These are phyloP conservation scores for Orthonyx spaldingii DNA, from an alignment of 2,113 vertebrate species.

Conservation along the genomic window DNA sequence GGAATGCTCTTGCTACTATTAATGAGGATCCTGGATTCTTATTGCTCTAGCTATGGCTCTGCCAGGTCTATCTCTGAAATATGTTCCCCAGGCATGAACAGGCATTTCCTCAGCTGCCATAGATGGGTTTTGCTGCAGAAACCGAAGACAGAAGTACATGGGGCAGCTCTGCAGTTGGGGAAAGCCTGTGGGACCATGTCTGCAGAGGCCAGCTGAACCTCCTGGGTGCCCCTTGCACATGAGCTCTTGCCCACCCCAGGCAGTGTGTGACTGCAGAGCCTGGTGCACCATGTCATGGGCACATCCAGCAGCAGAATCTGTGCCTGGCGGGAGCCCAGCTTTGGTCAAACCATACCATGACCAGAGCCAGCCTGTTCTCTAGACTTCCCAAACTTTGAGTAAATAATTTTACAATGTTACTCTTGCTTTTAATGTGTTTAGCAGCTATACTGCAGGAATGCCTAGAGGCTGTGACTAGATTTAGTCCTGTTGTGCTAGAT, in stretches of 20 bases:
- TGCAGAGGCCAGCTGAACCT: background rate
- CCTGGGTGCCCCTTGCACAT: background rate
- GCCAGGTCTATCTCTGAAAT: background rate
- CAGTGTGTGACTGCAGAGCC: background rate
- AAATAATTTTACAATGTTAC: background rate
- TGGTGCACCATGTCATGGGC: rapidly evolving
- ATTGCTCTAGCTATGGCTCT: background rate
- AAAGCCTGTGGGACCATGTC: background rate
- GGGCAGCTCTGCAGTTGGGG: background rate
- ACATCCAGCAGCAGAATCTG: rapidly evolving
- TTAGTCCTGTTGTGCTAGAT: constrained; percentile 22
- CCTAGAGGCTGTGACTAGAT: constrained; percentile 2
- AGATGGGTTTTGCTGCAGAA: background rate
- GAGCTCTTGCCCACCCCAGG: background rate
- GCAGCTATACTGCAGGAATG: background rate
- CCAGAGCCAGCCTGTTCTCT: background rate
- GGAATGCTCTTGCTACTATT: background rate
- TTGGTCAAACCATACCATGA: no score
- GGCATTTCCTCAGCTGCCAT: background rate
- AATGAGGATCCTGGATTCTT: background rate
- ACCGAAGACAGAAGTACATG: background rate
- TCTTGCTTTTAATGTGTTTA: background rate
- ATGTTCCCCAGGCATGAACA: background rate
- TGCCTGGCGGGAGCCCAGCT: background rate
- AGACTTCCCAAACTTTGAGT: background rate